phyloP scores from a whole-genome alignment of 1,140 invertebrate genomes.

The Monomorium pharaonis region DNA sequence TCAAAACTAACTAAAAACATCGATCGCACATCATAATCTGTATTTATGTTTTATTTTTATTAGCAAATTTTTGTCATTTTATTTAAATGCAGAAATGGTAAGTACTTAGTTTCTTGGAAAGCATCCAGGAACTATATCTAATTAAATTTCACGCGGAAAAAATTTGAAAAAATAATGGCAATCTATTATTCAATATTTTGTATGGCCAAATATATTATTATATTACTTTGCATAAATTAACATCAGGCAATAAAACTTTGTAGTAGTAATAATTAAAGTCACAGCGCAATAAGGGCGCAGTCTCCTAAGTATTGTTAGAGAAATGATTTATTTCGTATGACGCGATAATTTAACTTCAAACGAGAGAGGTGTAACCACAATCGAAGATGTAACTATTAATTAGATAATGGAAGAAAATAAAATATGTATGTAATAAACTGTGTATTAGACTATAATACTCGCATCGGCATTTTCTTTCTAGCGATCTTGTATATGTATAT shows the following conservation, averaged over 20 bases:
- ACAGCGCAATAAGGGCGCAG: not conserved
- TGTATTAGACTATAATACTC: conserved; percentile 2
- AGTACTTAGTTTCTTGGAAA: not conserved
- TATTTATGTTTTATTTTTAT: conserved; percentile 26
- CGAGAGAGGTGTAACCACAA: conserved; percentile 12
- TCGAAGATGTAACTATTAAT: not conserved
- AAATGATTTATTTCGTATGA: conserved; percentile 3
- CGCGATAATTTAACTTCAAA: conserved; percentile 15
- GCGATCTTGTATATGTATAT: conserved; percentile 37
- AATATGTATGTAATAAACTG: conserved; percentile 19
- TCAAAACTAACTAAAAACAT: not conserved
- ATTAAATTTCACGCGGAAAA: not conserved
- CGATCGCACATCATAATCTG: not conserved
- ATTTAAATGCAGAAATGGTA: not conserved
- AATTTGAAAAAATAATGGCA: not conserved
- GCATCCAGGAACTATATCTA: not conserved
- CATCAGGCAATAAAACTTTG: conserved; percentile 17
- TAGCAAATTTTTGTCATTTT: not conserved
- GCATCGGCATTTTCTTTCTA: conserved; percentile 21
- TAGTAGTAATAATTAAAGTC: conserved; percentile 13
- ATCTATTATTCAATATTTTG: not conserved
- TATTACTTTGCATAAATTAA: conserved; percentile 22
- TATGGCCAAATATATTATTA: conserved; percentile 41
- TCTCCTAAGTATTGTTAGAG: conserved; percentile 31
- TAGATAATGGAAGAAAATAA: conserved; percentile 9